phyloP scores from a whole-genome alignment of 2,888 invertebrate genomes.

The Caenorhabditis sp. region DNA sequence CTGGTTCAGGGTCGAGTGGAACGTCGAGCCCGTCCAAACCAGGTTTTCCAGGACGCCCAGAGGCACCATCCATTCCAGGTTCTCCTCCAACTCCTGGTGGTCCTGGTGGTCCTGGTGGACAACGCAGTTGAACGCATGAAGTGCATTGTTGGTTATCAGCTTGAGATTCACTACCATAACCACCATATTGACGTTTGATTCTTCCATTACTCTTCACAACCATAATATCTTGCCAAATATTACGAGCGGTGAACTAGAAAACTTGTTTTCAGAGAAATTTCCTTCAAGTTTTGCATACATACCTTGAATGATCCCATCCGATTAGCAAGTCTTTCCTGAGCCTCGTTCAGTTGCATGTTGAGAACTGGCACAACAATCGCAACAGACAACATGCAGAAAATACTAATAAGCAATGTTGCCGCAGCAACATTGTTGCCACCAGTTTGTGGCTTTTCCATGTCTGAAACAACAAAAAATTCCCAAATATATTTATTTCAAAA shows the following conservation, averaged over 20 bases:
- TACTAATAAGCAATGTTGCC: conserved; percentile 53
- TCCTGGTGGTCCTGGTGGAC: conserved; percentile 69
- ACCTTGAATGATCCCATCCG: conserved; percentile 69
- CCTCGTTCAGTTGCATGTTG: conserved; percentile 59
- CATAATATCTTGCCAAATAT: conserved; percentile 67
- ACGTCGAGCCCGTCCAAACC: conserved; percentile 70
- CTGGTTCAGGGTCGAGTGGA: conserved; percentile 69
- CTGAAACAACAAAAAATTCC: conserved; percentile 4
- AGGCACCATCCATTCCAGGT: conserved; percentile 54
- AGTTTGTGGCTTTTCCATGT: conserved; percentile 26
- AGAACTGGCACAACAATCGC: conserved; percentile 58
- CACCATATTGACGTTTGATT: conserved; percentile 58
- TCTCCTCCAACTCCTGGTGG: conserved; percentile 69
- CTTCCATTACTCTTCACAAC: conserved; percentile 60
- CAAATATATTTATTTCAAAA: background rate
- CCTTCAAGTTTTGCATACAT: conserved; percentile 5
- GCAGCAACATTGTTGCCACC: conserved; percentile 27
- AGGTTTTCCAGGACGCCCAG: conserved; percentile 62
- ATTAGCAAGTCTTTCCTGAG: conserved; percentile 59
- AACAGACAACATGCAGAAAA: conserved; percentile 56
- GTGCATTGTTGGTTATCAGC: conserved; percentile 64
- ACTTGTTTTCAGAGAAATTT: conserved; percentile 20
- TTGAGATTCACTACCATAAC: conserved; percentile 26
- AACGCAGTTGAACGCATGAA: conserved; percentile 68
- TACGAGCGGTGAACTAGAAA: conserved; percentile 61